phyloP scores from a whole-genome alignment of 2,797 vertebrate species.

The Anableps anableps region DNA sequence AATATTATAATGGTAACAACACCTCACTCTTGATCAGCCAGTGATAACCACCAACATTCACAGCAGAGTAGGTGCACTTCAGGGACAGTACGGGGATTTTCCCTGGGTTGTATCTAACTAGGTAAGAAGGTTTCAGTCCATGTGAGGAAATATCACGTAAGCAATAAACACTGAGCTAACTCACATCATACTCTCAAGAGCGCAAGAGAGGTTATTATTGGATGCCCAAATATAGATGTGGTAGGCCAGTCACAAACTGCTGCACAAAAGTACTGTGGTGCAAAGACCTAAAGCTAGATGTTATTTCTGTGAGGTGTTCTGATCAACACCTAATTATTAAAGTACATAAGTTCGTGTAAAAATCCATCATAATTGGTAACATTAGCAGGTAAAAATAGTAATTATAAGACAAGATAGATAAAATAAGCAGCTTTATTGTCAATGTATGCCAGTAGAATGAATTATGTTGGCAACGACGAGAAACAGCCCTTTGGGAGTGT shows the following conservation, averaged over 20 bases:
- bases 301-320: no score
- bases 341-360: background rate
- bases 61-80: slow-evolving; percentile 8
- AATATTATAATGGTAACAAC: background rate
- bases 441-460: background rate
- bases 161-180: slow-evolving; percentile 1
- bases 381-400: background rate
- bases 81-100: slow-evolving; percentile 57
- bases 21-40: background rate
- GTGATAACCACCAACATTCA: slow-evolving; percentile 10
- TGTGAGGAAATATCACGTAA: slow-evolving; percentile 3
- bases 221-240: background rate
- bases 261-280: background rate
- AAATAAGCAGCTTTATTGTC: no score
- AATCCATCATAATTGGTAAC: background rate
- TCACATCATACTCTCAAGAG: background rate
- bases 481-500: no score
- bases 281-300: background rate
- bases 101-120: slow-evolving; percentile 22
- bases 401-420: background rate
- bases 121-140: slow-evolving; percentile 11
- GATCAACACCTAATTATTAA: no score
- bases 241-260: background rate
- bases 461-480: background rate
- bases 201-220: background rate